Conservation (phyloP, 2,888 invertebrate species). For the Pterostichus madidus region DNA sequence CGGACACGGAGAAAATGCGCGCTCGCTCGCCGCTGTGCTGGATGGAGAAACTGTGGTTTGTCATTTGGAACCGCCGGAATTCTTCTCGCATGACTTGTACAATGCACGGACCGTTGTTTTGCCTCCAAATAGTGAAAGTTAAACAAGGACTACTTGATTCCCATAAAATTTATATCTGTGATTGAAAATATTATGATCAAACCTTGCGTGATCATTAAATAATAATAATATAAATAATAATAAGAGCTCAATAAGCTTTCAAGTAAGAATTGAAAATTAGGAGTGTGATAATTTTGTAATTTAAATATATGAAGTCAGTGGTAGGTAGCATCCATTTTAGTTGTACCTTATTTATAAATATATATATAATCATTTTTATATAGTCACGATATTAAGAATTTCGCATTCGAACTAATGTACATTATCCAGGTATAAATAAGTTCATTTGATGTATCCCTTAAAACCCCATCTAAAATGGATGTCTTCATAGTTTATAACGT, state of each 20-base stretch:
- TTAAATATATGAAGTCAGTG: constrained; percentile 73
- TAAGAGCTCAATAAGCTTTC: constrained; percentile 76
- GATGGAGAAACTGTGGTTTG: constrained; percentile 93
- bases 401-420: constrained; percentile 60
- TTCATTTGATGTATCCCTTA: constrained; percentile 58
- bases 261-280: constrained; percentile 75
- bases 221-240: constrained; percentile 70
- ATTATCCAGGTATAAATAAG: constrained; percentile 56
- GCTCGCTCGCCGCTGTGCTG: constrained; percentile 87
- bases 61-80: constrained; percentile 87
- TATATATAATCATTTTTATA: constrained; percentile 56
- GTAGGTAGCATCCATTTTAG: constrained; percentile 65
- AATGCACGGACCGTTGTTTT: constrained; percentile 80
- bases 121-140: constrained; percentile 83
- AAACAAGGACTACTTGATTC: constrained; percentile 73
- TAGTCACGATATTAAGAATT: constrained; percentile 58
- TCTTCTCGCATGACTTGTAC: constrained; percentile 78
- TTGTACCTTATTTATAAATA: constrained; percentile 59
- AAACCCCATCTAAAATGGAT: constrained; percentile 62
- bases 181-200: constrained; percentile 76
- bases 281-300: constrained; percentile 76
- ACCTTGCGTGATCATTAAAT: constrained; percentile 73
- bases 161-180: constrained; percentile 79
- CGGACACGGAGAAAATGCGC: constrained; percentile 80
- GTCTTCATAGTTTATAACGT: constrained; percentile 62